Base-by-base conservation (phyloP, 2,113 vertebrate genomes). In the Leucopsar rothschildi region DNA sequence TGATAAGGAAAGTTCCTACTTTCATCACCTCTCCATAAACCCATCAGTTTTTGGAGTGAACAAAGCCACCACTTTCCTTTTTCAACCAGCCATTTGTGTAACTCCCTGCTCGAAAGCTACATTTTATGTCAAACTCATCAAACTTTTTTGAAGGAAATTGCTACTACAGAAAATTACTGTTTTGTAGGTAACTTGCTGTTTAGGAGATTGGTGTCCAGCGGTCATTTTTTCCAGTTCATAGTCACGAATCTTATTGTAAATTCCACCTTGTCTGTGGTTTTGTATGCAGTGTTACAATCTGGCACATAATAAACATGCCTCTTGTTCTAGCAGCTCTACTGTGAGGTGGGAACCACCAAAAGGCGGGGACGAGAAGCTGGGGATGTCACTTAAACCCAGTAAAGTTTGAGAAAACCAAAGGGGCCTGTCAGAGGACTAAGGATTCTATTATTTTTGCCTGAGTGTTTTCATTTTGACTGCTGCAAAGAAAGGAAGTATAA, bases 51-150 rank as follows among this genome's bases (percentile, higher is more conserved):
- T n/a, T 37, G 17, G 15, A 71, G 13, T 21, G 33, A 75, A 75
- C 17, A 63, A 90, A 86, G 33, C 11, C 9, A 59, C 7, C 17
- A 9, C 20, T 86, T 63, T 40, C 37, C 27, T 65, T 84, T 39
- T 44, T 82, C 29, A 53, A 10, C 14, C 44, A 79, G 42, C 12
- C 16, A 70, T 50, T 73, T 61, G 6, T 65, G 37, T 56, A 56
- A 83, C 39, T 71, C 21, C 2, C 0, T 8, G 19, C 21, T 87
- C 0, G 0, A 60, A 70, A 78, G 20, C 10, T 65, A 35, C 17
- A 49, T 53, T 71, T 90, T 68, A 42, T 29, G 42, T 50, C 29
- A 63, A 82, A 78, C 2, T 20, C 52, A 22, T 39, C n/a, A 49
- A 69, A 70, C 25, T 82, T 75, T 66, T 61, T 19, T 56, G 45